These are phyloP conservation scores for Dinocampus coccinellae DNA, from an alignment of 2,888 invertebrate genomes.

Conservation along the genomic window DNA sequence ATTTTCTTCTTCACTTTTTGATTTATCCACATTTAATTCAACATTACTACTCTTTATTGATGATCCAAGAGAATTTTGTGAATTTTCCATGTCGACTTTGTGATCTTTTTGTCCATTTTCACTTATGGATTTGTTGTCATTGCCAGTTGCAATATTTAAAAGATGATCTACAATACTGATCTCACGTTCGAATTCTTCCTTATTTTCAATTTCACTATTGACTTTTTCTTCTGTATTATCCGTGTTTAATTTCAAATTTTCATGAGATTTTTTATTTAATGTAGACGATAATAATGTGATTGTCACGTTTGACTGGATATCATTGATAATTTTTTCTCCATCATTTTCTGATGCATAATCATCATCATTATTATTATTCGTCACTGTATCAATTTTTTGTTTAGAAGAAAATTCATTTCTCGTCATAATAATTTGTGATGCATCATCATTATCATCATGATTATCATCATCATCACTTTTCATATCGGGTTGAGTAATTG, in stretches of 20 bases:
- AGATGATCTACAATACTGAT: neutral
- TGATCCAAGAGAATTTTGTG: neutral
- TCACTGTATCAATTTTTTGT: slow-evolving; percentile 23
- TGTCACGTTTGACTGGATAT: neutral
- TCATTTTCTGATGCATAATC: slow-evolving; percentile 24
- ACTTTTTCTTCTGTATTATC: neutral
- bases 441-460: no score
- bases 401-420: slow-evolving; percentile 16
- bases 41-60: neutral
- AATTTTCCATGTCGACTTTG: no score
- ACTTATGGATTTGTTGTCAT: neutral
- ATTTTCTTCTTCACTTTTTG: neutral
- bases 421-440: neutral
- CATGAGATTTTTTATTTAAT: slow-evolving; percentile 14
- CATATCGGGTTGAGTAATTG: neutral
- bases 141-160: neutral
- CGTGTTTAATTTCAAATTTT: neutral
- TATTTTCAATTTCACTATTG: neutral
- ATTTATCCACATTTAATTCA: neutral
- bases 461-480: no score
- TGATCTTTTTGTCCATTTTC: no score
- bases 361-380: slow-evolving; percentile 22
- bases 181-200: neutral
- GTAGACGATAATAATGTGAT: neutral
- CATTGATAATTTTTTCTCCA: neutral